Evolutionary conservation across 2,888 invertebrate genomes (phyloP).

Genomic region (Trachelus tabidus): DNA sequence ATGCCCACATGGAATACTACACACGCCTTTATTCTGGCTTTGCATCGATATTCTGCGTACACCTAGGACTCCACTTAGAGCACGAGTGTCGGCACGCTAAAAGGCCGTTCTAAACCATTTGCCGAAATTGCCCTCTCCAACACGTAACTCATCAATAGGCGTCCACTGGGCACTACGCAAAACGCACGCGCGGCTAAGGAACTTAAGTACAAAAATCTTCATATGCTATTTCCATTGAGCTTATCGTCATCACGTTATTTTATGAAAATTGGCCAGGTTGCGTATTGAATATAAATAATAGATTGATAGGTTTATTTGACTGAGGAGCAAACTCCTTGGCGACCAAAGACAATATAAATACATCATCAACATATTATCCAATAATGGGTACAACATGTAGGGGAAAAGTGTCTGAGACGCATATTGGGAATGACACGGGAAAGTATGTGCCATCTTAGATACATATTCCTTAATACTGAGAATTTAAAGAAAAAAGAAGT

Average conservation of each 20-base stretch:
- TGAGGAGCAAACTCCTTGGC: no score
- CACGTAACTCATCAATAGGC: constrained; percentile 32
- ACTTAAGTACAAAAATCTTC: not conserved
- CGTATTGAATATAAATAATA: not conserved
- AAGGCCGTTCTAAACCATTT: constrained; percentile 30
- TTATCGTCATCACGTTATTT: not conserved
- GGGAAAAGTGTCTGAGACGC: no score
- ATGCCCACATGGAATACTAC: not conserved
- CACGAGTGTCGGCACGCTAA: not conserved
- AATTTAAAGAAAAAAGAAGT: no score
- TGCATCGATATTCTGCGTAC: not conserved
- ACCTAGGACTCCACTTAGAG: not conserved
- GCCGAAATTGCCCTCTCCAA: constrained; percentile 29
- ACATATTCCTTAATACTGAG: no score
- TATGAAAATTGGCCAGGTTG: not conserved
- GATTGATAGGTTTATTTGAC: no score
- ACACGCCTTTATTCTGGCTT: not conserved
- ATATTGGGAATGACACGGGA: no score
- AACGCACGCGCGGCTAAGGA: not conserved
- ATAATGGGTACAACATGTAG: no score
- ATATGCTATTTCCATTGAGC: not conserved
- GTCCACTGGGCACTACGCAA: not conserved
- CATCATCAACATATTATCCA: no score
- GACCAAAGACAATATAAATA: no score
- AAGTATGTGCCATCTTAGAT: no score